These are phyloP conservation scores for Coracopsis vasa DNA, from an alignment of 2,113 vertebrate genomes.

Conservation along the genomic window DNA sequence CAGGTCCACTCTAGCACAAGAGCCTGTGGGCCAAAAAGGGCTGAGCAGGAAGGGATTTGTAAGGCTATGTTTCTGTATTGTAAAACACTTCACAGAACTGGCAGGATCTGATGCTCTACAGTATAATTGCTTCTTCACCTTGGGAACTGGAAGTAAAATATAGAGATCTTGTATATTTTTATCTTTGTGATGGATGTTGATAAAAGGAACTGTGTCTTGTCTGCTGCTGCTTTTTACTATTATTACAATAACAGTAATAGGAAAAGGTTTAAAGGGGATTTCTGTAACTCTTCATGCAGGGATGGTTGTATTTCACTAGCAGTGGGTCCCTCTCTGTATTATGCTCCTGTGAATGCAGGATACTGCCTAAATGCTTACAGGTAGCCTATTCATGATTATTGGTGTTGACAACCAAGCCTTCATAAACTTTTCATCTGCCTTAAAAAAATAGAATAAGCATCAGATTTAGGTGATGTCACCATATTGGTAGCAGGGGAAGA, in stretches of 20 bases:
- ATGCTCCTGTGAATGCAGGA: background rate
- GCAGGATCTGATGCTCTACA: background rate
- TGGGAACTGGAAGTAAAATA: background rate
- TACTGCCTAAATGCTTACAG: background rate
- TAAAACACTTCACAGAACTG: background rate
- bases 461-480: background rate
- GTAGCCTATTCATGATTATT: background rate
- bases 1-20: fast-evolving
- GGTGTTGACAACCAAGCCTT: background rate
- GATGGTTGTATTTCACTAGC: background rate
- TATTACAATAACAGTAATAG: background rate
- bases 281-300: background rate
- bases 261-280: background rate
- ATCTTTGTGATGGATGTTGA: background rate
- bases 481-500: background rate
- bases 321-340: background rate
- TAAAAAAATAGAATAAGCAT: background rate
- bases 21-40: background rate
- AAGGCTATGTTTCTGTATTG: background rate
- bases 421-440: background rate
- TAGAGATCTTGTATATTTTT: background rate
- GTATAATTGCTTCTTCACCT: background rate
- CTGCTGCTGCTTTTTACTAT: background rate
- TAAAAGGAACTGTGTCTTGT: background rate
- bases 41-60: background rate